Percentiles rank a stretch among this genome's conserved stretches.
These are phyloP conservation scores for Macrosoma leucophasiata DNA, from an alignment of 2,888 invertebrate species.

Conservation along the genomic window DNA sequence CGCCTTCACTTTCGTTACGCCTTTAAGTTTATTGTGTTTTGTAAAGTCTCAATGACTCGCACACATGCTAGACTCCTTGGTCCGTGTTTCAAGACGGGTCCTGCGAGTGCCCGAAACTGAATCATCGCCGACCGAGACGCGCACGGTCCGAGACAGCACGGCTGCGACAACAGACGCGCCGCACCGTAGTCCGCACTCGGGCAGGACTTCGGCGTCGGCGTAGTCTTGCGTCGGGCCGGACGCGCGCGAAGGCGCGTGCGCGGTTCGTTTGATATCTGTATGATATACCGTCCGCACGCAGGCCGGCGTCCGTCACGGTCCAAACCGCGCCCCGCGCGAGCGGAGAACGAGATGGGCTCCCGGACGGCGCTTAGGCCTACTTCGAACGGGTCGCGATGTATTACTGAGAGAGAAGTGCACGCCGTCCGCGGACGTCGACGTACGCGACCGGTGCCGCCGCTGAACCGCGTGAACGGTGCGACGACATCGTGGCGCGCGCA, in stretches of 20 bases:
- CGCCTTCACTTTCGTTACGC: slow-evolving; percentile 80
- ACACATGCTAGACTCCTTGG: slow-evolving; percentile 70
- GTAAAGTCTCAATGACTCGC: slow-evolving; percentile 78
- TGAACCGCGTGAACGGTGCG: slow-evolving; percentile 20
- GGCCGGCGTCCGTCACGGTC: slow-evolving; percentile 31
- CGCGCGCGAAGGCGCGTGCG: slow-evolving; percentile 40
- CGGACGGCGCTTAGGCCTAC: slow-evolving; percentile 50
- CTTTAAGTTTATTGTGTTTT: slow-evolving; percentile 75
- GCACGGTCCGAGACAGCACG: slow-evolving; percentile 43
- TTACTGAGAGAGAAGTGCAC: slow-evolving; percentile 58
- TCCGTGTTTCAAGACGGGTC: slow-evolving; percentile 80
- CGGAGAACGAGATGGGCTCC: slow-evolving; percentile 31
- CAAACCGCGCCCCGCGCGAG: slow-evolving; percentile 17
- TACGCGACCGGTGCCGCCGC: slow-evolving; percentile 31
- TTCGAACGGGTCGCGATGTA: slow-evolving; percentile 72
- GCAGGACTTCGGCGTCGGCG: slow-evolving; percentile 38
- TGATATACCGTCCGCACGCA: slow-evolving; percentile 27
- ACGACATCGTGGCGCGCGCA: slow-evolving; percentile 27
- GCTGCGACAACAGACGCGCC: slow-evolving; percentile 33
- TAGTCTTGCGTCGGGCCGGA: slow-evolving; percentile 39
- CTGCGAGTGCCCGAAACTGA: slow-evolving; percentile 63
- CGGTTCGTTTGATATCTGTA: slow-evolving; percentile 25
- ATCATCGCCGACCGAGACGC: slow-evolving; percentile 48
- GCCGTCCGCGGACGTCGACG: slow-evolving; percentile 35
- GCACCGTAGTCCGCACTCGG: slow-evolving; percentile 38